Percentiles rank a stretch among this genome's conserved stretches.
Evolutionary conservation across 1,140 invertebrate genomes (phyloP).

Genomic region (Metaphire vulgaris): DNA sequence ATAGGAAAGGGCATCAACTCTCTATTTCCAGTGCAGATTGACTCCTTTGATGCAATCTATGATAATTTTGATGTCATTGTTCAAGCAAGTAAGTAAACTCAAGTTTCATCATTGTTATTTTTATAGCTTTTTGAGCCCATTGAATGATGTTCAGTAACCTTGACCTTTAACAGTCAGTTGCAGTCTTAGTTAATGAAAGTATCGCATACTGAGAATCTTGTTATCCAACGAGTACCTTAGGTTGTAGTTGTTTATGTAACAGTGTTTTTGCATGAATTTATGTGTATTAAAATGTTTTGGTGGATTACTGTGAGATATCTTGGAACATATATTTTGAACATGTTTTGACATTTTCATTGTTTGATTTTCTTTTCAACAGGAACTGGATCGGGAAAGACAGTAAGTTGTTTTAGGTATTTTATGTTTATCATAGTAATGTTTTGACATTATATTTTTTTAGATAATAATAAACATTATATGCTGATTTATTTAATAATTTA

Average conservation of each 20-base stretch:
- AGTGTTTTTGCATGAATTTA: not conserved
- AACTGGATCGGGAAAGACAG: constrained; percentile 47
- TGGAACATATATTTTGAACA: not conserved
- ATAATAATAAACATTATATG: not conserved
- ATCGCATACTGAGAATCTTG: not conserved
- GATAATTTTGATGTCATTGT: constrained; percentile 46
- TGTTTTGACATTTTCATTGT: not conserved
- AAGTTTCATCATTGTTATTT: not conserved
- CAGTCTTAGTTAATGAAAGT: not conserved
- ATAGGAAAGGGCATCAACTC: constrained; percentile 40
- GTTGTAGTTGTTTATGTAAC: too few species aligned
- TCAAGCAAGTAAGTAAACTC: constrained; percentile 48
- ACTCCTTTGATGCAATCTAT: constrained; percentile 42
- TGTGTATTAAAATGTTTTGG: not conserved
- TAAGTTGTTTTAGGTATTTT: constrained; percentile 32
- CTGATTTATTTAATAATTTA: not conserved
- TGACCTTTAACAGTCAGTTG: not conserved
- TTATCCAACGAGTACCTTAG: too few species aligned
- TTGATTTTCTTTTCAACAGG: constrained; percentile 35
- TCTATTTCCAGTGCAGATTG: constrained; percentile 47
- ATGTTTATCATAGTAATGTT: not conserved
- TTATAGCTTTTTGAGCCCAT: not conserved
- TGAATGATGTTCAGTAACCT: not conserved
- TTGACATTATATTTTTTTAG: not conserved
- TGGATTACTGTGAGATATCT: not conserved